Conservation (phyloP, 1,140 invertebrate species). For the Halictus rubicundus region DNA sequence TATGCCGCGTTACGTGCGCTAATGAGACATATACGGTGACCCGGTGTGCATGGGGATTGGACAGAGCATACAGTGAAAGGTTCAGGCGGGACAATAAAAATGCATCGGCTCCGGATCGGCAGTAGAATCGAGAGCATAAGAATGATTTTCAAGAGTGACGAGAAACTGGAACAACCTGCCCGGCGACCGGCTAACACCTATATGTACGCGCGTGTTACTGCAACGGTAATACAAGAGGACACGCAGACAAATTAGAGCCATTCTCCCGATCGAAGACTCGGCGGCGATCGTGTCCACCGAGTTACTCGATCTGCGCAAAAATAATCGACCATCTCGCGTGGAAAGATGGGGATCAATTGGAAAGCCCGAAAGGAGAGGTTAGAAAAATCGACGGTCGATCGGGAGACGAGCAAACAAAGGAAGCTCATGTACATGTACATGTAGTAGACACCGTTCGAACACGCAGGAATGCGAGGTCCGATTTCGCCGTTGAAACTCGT, state of each 20-base stretch:
- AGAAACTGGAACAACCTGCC: constrained; percentile 46
- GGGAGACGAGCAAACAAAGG: neutral
- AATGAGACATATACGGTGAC: constrained; percentile 9
- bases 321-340: neutral
- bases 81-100: constrained; percentile 34
- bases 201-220: constrained; percentile 22
- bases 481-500: neutral
- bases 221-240: constrained; percentile 39
- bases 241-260: constrained; percentile 24
- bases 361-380: no score
- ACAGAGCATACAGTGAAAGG: constrained; percentile 28
- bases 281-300: no score
- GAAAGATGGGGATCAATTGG: neutral
- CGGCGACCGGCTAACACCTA: neutral
- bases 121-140: constrained; percentile 22
- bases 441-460: no score
- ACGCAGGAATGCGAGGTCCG: neutral
- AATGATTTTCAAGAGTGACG: constrained; percentile 39
- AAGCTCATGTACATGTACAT: neutral
- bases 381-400: no score
- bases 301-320: neutral
- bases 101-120: constrained; percentile 10
- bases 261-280: constrained; percentile 15
- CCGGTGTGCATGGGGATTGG: neutral
- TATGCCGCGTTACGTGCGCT: neutral